phyloP scores from a whole-genome alignment of 2,113 vertebrate species.

The Zingel zingel region DNA sequence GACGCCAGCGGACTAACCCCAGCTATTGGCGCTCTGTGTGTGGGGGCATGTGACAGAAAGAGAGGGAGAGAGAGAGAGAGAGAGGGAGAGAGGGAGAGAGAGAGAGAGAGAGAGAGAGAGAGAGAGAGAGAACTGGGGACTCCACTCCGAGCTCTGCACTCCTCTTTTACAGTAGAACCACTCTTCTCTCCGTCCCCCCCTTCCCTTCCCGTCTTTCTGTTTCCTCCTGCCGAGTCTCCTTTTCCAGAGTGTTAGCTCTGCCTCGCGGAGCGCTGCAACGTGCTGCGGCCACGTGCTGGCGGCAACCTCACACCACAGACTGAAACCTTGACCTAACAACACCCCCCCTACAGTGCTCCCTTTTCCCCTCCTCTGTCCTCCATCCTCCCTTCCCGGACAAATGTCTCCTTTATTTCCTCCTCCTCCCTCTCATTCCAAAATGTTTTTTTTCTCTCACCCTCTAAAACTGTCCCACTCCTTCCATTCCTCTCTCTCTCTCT shows the following conservation, averaged over 20 bases:
- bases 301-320: conserved; percentile 46
- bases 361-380: conserved; percentile 4
- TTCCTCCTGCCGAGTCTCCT: conserved; percentile 23
- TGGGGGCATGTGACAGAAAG: conserved; percentile 14
- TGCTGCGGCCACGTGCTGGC: conserved; percentile 59
- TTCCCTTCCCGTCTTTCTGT: neutral
- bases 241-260: conserved; percentile 43
- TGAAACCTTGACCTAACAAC: conserved; percentile 67
- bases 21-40: conserved; percentile 26
- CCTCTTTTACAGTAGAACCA: conserved; percentile 43
- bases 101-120: neutral
- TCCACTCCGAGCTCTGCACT: conserved; percentile 28
- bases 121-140: neutral
- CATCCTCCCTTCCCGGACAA: neutral
- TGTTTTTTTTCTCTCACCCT: neutral
- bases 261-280: conserved; percentile 49
- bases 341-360: neutral
- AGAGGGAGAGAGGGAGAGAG: neutral
- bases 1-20: conserved; percentile 29
- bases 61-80: neutral
- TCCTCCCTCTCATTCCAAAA: conserved; percentile 6
- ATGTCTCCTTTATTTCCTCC: neutral
- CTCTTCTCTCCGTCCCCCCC: neutral
- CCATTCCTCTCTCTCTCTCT: neutral
- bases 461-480: conserved; percentile 32